A percentile compares a stretch with the other conserved stretches of the same genome.
phyloP scores from a whole-genome alignment of 2,113 vertebrate genomes.

The Pavo muticus region DNA sequence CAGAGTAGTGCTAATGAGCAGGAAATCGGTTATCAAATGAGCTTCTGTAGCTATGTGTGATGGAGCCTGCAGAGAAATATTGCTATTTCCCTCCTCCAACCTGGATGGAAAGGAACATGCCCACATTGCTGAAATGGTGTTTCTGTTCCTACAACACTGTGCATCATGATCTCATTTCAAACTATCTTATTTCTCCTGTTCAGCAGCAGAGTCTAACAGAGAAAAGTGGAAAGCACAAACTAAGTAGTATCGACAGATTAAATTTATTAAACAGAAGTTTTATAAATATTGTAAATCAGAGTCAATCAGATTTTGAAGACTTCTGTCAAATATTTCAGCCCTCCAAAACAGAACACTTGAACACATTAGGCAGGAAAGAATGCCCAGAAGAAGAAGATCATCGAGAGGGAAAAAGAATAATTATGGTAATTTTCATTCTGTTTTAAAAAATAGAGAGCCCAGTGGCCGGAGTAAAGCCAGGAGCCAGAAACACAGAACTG shows the following conservation, averaged over 20 bases:
- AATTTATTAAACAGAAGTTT: background rate
- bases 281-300: background rate
- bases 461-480: background rate
- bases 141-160: no score
- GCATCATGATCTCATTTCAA: background rate
- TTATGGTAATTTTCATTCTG: background rate
- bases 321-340: background rate
- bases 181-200: background rate
- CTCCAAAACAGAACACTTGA: background rate
- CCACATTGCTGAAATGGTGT: background rate
- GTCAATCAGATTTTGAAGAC: background rate
- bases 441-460: background rate
- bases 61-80: background rate
- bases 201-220: background rate
- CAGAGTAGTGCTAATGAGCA: background rate
- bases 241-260: background rate
- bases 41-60: background rate
- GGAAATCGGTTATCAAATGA: background rate
- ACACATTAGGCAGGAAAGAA: background rate
- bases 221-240: background rate
- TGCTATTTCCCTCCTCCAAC: background rate
- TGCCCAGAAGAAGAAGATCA: no score
- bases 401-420: background rate
- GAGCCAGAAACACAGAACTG: background rate
- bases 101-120: background rate